Evolutionary conservation across 2,797 vertebrate genomes (phyloP), one percentile per base, ranked within the genome.

Genomic region (Catharus ustulatus): DNA sequence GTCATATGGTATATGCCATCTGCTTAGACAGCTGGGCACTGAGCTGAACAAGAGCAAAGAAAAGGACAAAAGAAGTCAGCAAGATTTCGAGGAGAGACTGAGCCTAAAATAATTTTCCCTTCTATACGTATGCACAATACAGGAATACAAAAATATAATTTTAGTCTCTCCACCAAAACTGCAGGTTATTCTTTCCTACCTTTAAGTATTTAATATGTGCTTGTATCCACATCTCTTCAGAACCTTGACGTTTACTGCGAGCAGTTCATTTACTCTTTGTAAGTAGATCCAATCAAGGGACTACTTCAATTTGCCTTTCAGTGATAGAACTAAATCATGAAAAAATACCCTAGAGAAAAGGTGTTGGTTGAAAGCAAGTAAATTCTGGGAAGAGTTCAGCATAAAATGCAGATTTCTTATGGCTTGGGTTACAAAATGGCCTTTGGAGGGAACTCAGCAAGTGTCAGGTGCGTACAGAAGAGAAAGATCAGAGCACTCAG

Each of bases 1-100:
- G 89, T 91, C 88, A 79, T 40, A 76, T 7, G 22, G 59, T 73
- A 76, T 61, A 58, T 43, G 62, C 55, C 94, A 94, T 94, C 79
- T 91, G 89, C 63, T 73, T 52, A 82, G 77, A 36, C 55, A 93
- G 29, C 62, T 76, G 87, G 46, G 76, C 79, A 71, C 48, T 69
- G 73, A 92, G 45, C 51, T 75, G n/a, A 49, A 15, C 19, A 76
- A 90, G 34, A 88, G 51, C 73, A 73, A 89, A 80, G 75, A 80
- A 95, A 94, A 85, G 73, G 82, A 67, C 73, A 84, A 69, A 45
- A 85, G 72, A 74, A 84, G 66, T 36, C 87, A 79, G 42, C 3
- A 6, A 48, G 63, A 67, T 92, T 49, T 69, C 27, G 42, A 22
- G 61, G 22, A 82, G 21, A 81, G 38, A 34, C 24, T 67, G 55